Base-by-base conservation (phyloP, 2,113 vertebrate genomes). In the Edolisoma coerulescens region DNA sequence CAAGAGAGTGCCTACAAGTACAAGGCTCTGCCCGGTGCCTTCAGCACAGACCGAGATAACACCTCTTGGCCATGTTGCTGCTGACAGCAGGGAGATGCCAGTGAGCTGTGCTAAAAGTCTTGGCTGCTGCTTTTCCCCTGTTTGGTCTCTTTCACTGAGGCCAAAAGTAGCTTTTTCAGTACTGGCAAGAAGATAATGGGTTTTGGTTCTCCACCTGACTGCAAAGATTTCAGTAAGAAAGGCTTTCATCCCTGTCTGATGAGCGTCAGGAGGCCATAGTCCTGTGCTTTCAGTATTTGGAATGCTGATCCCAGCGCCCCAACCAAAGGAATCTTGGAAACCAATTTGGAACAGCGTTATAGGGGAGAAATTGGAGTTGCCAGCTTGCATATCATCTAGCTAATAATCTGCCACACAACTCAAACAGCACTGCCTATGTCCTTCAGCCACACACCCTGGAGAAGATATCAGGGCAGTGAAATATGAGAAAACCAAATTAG, bases 171-270 rank as follows among this genome's bases (percentile, higher is more conserved):
- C n/a, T 91, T 91, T 93, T 89, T 87, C 44, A 64, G 45, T 76
- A 61, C 61, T 89, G 82, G 70, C 87, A 73, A 69, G 89, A 91
- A 61, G 74, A 69, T 84, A 95, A 89, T 24, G 30, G 65, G 44
- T 93, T 95, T 93, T 71, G 56, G 21, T 94, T 84, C 67, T 90
- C 56, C 50, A 89, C 94, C 87, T 96, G 87, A 49, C 84, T 78
- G 76, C 64, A 90, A 65, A 77, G 69, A 52, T 82, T 84, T 91
- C 41, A 79, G 5, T 82, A 76, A 65, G 49, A 64, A 87, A 24
- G 59, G 49, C 65, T 87, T 92, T 93, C 84, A 37, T 71, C 41
- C 56, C 60, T 89, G 35, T 53, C 73, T 70, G 47, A 42, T 59
- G 65, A 49, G 32, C 64, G 87, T 87, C 77, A 64, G 74, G 86